Evolutionary conservation across 1,140 invertebrate species (phyloP).

Genomic region (Apis cerana): DNA sequence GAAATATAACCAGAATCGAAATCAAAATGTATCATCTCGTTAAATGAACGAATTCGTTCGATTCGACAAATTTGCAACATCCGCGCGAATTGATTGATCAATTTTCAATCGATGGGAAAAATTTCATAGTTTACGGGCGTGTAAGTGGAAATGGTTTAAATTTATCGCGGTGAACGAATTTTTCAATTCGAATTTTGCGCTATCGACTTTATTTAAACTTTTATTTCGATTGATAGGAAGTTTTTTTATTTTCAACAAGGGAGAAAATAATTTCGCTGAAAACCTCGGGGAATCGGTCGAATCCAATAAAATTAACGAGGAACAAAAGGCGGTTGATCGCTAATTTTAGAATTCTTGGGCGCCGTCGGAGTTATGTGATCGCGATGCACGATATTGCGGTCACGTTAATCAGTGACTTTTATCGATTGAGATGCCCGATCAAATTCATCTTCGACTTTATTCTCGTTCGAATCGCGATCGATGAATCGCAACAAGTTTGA

Average conservation of each 20-base stretch:
- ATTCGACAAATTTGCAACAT: no score
- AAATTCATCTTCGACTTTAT: background rate
- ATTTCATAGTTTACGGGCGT: no score
- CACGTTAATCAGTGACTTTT: slow-evolving; percentile 21
- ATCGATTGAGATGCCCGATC: background rate
- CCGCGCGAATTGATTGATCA: no score
- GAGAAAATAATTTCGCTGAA: background rate
- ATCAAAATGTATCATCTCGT: no score
- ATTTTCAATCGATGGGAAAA: no score
- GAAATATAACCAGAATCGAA: no score
- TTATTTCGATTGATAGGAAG: background rate
- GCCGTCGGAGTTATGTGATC: background rate
- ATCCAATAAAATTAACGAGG: background rate
- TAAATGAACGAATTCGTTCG: no score
- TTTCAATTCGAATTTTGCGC: background rate
- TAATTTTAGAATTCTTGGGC: slow-evolving; percentile 17
- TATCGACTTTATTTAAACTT: background rate
- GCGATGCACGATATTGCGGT: background rate
- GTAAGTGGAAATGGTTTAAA: no score
- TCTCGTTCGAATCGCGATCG: background rate
- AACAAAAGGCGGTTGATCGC: background rate
- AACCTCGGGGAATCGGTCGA: background rate
- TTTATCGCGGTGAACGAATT: background rate
- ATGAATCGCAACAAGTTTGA: background rate
- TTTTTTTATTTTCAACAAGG: background rate